Evolutionary conservation across 2,113 vertebrate genomes (phyloP), one percentile per base, ranked within the genome.

Genomic region (Cichladusa arquata): DNA sequence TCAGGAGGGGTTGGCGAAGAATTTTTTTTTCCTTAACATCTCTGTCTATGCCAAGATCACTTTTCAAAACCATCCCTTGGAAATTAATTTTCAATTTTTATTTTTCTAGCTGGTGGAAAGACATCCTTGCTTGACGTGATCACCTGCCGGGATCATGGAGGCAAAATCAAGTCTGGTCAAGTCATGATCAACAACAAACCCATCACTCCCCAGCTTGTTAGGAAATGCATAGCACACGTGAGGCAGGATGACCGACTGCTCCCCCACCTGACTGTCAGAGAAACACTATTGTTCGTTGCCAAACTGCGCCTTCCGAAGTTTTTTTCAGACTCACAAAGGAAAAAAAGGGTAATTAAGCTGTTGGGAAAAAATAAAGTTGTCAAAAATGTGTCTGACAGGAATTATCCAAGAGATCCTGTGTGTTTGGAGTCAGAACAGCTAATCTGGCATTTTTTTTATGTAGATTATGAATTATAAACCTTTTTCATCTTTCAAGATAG

Each of bases 221-320:
- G 97, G 98, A 99, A 99, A 93, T 98, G 95, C 74, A 98, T 99
- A 11, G 99, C 99, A 60, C 99, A 99, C 0, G 99, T 99, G 60
- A 98, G 98, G 34, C 99, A 99, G 93, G 99, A 99, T 8, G 99
- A 99, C 97, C 98, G 99, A 8, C 98, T 99, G 73, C 98, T 99
- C 67, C 99, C 99, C 47, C 98, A 99, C 95, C 98, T 99, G 95
- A 99, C 99, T 1, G 99, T 99, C 65, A 97, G 98, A 4, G 99
- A 99, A 98, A 99, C 99, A 8, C 97, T 99, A 29, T 66, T 97
- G 78, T 99, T 99, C 31, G 93, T 99, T 11, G 99, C 99, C 86
- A 99, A 98, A 89, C 98, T 99, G 71, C 98, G 99, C 54, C 98
- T 99, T 60, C 99, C 99, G 44, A 98, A 98, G 53, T 97, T 95